A percentile compares a stretch with the other conserved stretches of the same genome.
Evolutionary conservation across 1,140 invertebrate species (phyloP).

Genomic region (Anastrepha obliqua): DNA sequence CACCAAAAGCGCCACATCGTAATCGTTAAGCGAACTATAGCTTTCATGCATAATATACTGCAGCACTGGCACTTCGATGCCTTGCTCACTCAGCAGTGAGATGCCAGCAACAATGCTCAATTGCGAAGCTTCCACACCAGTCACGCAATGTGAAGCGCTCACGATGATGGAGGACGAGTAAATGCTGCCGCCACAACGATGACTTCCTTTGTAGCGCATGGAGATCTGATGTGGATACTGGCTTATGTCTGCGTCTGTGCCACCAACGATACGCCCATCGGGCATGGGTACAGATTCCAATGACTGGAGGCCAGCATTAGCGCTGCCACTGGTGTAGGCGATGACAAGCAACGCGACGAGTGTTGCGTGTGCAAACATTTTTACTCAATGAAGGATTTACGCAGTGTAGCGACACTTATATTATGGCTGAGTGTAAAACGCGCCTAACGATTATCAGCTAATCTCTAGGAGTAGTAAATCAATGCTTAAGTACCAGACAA

Average conservation of each 20-base stretch:
- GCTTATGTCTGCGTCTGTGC: constrained; percentile 61
- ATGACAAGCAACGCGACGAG: neutral
- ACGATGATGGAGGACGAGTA: constrained; percentile 74
- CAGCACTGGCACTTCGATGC: constrained; percentile 59
- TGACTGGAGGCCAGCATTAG: neutral
- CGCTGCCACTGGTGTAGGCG: neutral
- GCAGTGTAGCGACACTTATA: neutral
- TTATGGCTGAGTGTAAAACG: neutral
- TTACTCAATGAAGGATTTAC: neutral
- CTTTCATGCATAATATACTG: constrained; percentile 64
- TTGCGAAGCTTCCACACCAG: constrained; percentile 48
- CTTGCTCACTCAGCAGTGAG: constrained; percentile 59
- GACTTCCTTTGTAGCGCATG: constrained; percentile 65
- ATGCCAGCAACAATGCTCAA: constrained; percentile 66
- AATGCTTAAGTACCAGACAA: neutral
- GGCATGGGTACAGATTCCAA: constrained; percentile 43
- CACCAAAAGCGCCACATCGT: constrained; percentile 66
- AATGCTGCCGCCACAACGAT: constrained; percentile 78
- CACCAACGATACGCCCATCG: constrained; percentile 70
- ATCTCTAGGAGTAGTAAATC: constrained; percentile 11
- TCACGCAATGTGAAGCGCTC: constrained; percentile 78
- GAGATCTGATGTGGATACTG: constrained; percentile 68
- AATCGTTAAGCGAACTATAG: constrained; percentile 63
- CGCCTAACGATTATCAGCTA: neutral
- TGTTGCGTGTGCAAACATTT: constrained; percentile 40